Evolutionary conservation across 2,797 vertebrate species (phyloP).

Genomic region (Leptodactylus fallax): DNA sequence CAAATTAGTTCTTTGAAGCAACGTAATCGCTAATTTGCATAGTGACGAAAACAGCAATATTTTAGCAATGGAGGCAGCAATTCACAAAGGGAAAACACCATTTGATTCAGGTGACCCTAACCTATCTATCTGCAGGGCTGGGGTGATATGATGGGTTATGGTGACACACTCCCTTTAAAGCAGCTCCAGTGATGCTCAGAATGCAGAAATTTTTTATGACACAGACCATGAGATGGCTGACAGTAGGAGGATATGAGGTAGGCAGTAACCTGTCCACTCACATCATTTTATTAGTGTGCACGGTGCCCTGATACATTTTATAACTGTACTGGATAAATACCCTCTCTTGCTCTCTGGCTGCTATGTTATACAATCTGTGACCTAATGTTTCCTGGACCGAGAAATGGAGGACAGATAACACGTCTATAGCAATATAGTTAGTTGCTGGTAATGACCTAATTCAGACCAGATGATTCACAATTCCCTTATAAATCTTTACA

Average conservation of each 20-base stretch:
- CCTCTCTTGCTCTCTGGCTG: background rate
- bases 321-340: background rate
- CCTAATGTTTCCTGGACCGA: slow-evolving; percentile 10
- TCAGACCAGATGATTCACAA: slow-evolving; percentile 31
- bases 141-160: too few relatives aligned
- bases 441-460: background rate
- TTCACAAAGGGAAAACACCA: too few relatives aligned
- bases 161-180: too few relatives aligned
- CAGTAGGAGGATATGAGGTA: slow-evolving; percentile 19
- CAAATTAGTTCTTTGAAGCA: too few relatives aligned
- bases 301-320: slow-evolving; percentile 5
- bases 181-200: too few relatives aligned
- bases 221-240: background rate
- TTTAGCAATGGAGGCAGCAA: too few relatives aligned
- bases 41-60: too few relatives aligned
- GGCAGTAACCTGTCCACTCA: background rate
- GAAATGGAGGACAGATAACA: slow-evolving; percentile 14
- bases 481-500: slow-evolving; percentile 36
- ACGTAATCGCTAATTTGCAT: too few relatives aligned
- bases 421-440: background rate
- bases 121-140: too few relatives aligned
- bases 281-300: background rate
- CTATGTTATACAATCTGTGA: background rate
- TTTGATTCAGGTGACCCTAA: too few relatives aligned
- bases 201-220: too few relatives aligned